These are phyloP conservation scores for Mimumesa dahlbomi DNA, from an alignment of 2,888 invertebrate genomes.

Conservation along the genomic window DNA sequence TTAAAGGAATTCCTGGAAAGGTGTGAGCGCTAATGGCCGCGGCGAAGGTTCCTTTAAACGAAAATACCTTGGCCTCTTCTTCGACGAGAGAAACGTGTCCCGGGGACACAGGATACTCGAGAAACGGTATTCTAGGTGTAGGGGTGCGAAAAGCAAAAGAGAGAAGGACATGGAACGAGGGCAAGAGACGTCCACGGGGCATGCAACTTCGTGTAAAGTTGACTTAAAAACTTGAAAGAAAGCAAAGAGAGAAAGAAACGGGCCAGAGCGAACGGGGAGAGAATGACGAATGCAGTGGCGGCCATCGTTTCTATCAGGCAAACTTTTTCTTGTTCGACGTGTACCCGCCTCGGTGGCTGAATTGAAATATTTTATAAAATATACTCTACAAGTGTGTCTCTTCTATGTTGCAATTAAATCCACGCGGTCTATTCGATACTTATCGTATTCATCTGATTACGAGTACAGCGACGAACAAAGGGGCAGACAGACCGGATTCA, in stretches of 20 bases:
- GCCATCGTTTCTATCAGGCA: too few species aligned
- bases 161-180: conserved; percentile 31
- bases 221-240: conserved; percentile 53
- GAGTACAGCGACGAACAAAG: too few species aligned
- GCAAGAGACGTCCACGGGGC: conserved; percentile 50
- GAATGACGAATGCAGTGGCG: too few species aligned
- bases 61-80: conserved; percentile 43
- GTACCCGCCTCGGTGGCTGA: too few species aligned
- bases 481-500: too few species aligned
- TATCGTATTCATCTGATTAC: too few species aligned
- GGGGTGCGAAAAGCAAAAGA: conserved; percentile 3
- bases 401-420: too few species aligned
- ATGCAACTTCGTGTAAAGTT: conserved; percentile 54
- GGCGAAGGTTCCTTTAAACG: conserved; percentile 40
- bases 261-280: conserved; percentile 18
- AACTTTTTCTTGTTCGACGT: too few species aligned
- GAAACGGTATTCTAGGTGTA: conserved; percentile 28
- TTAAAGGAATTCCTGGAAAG: too few species aligned
- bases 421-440: too few species aligned
- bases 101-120: conserved; percentile 26
- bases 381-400: too few species aligned
- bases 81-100: conserved; percentile 34
- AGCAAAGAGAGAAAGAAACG: not conserved
- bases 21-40: conserved; percentile 24
- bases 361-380: too few species aligned